Base-by-base conservation (phyloP, 2,113 vertebrate genomes). In the Chionodraco myersi region DNA sequence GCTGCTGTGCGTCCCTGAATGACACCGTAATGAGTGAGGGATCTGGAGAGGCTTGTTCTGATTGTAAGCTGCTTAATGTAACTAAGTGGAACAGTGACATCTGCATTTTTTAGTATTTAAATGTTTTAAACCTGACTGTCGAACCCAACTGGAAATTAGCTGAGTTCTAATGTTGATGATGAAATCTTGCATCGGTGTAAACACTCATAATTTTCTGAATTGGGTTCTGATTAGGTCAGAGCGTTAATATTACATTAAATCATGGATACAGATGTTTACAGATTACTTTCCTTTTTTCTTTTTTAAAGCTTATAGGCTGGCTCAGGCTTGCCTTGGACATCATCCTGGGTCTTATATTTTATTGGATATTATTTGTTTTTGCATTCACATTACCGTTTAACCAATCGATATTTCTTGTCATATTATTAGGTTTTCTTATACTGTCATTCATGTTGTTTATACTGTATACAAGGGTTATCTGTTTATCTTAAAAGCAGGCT, bases 41-140 rank as follows among this genome's bases (percentile, higher is more conserved):
- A 80, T 69, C 21, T 61, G 47, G 57, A 78, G 80, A 78, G 62
- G 67, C 63, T 83, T 79, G 30, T 67, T 75, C 62, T 58, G 13
- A 53, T 59, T 18, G n/a, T 41, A 51, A 77, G 56, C 72, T 71
- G 49, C 30, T 59, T 79, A 21, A 62, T 36, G 12, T 26, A 47
- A 45, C 16, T 72, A 49, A 79, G 51, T 69, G 77, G 65, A 49
- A 5, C 26, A 26, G 2, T 26, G 26, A 26, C 53, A 64, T 41
- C 49, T 85, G 72, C 14, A 51, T 57, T 59, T 61, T 52, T 36
- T 10, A 65, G 13, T 54, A 59, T 49, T 66, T 23, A 59, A 23
- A 30, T 72, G 3, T n/a, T 61, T 75, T 26, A 62, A 69, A 53
- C 36, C 47, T 34, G 60, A 58, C 13, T 15, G 51, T 57, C 8